These are phyloP conservation scores for Lasius platythorax DNA, from an alignment of 2,888 invertebrate genomes.

Conservation along the genomic window DNA sequence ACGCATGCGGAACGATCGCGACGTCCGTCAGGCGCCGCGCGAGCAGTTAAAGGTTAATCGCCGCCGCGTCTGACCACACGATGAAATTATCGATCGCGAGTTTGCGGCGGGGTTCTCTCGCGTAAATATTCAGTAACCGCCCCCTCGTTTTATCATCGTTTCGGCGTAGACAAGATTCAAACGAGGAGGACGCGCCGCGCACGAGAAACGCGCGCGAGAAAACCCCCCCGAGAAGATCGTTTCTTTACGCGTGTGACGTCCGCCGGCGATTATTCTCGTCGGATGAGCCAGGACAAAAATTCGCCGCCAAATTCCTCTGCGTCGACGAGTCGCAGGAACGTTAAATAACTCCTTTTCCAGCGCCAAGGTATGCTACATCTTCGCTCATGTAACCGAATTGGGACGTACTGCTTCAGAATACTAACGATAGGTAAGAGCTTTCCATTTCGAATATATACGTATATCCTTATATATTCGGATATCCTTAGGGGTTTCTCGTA, in stretches of 20 bases:
- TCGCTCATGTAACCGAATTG: slow-evolving; percentile 16
- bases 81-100: slow-evolving; percentile 49
- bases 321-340: slow-evolving; percentile 60
- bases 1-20: slow-evolving; percentile 64
- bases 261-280: slow-evolving; percentile 43
- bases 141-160: slow-evolving; percentile 72
- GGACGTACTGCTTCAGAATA: slow-evolving; percentile 25
- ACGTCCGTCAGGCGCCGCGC: slow-evolving; percentile 63
- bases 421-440: slow-evolving; percentile 15
- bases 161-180: slow-evolving; percentile 69
- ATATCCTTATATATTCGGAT: neutral
- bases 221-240: slow-evolving; percentile 26
- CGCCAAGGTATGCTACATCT: slow-evolving; percentile 4
- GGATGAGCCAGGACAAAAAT: slow-evolving; percentile 56
- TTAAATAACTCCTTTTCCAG: slow-evolving; percentile 26
- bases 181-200: slow-evolving; percentile 67
- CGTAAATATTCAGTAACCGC: slow-evolving; percentile 74
- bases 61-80: slow-evolving; percentile 32
- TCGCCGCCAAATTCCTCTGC: slow-evolving; percentile 43
- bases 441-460: neutral
- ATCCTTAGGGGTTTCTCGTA: neutral
- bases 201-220: slow-evolving; percentile 61
- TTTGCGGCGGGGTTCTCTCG: slow-evolving; percentile 50
- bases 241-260: slow-evolving; percentile 44
- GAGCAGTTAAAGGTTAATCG: slow-evolving; percentile 60